phyloP scores from a whole-genome alignment of 2,113 vertebrate species.

The Dolichallabes microphthalmus region DNA sequence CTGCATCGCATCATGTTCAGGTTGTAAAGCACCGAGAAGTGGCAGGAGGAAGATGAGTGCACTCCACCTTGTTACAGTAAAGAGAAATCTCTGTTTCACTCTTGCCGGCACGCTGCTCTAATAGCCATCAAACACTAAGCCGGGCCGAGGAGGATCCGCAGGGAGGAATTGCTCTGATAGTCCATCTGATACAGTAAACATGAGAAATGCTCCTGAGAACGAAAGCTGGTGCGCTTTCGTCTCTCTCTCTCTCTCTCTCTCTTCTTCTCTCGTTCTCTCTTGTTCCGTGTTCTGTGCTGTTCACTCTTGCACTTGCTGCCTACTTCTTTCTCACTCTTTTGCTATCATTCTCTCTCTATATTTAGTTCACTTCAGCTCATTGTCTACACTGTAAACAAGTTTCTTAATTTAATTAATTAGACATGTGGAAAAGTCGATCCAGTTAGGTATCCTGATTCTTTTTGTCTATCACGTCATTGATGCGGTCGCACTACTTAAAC shows the following conservation, averaged over 20 bases:
- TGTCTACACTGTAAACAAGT: neutral
- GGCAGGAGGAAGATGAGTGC: neutral
- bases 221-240: neutral
- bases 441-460: no score
- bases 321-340: neutral
- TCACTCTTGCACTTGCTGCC: slow-evolving; percentile 13
- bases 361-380: neutral
- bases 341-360: neutral
- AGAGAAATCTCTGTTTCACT: slow-evolving; percentile 24
- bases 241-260: neutral
- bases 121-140: slow-evolving; percentile 36
- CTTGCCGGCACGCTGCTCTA: slow-evolving; percentile 6
- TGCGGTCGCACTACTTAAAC: no score
- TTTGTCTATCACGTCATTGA: no score
- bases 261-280: neutral
- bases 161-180: slow-evolving; percentile 62
- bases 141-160: slow-evolving; percentile 59
- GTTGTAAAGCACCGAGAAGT: neutral
- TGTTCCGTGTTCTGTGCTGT: neutral
- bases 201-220: slow-evolving; percentile 27
- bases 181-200: slow-evolving; percentile 38
- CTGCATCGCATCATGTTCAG: neutral
- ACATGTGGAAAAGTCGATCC: no score
- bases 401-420: neutral
- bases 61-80: slow-evolving; percentile 5